Evolutionary conservation across 2,113 vertebrate genomes (phyloP).

Genomic region (Apistogramma diplotaenia): DNA sequence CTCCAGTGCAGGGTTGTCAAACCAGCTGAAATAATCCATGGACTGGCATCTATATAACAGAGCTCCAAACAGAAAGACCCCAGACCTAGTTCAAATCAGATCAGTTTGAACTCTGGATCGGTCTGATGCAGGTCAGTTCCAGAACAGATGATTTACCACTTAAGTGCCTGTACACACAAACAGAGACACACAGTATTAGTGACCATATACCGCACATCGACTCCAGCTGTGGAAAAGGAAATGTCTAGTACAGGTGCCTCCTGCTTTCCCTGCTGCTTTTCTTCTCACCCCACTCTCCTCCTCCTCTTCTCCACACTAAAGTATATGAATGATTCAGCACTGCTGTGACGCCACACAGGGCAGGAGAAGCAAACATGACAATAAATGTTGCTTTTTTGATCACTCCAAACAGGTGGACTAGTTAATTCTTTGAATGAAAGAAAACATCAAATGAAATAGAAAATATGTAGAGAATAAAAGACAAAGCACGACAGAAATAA

Average conservation of each 20-base stretch:
- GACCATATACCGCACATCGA: not conserved
- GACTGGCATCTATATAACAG: not conserved
- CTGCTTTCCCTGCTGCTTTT: not conserved
- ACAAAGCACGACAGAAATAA: conserved; percentile 19
- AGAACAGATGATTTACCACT: not conserved
- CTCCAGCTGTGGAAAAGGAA: not conserved
- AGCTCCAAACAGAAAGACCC: not conserved
- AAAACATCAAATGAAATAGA: not conserved
- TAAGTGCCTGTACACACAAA: not conserved
- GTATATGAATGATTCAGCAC: not conserved
- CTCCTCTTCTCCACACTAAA: not conserved
- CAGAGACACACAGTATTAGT: not conserved
- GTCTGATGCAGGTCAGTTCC: not conserved
- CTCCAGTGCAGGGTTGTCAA: not conserved
- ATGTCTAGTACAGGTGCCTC: not conserved
- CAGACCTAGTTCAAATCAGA: not conserved
- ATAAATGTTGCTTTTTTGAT: not conserved
- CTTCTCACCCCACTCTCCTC: not conserved
- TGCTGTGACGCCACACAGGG: conserved; percentile 61
- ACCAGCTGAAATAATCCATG: not conserved
- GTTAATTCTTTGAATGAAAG: not conserved
- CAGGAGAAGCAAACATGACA: conserved; percentile 66
- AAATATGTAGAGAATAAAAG: not conserved
- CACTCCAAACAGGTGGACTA: conserved; percentile 2
- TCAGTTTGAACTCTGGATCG: not conserved